Percentiles rank a stretch among this genome's conserved stretches.
Evolutionary conservation across 2,888 invertebrate species (phyloP).

Genomic region (Coronaproctus castanopsis): DNA sequence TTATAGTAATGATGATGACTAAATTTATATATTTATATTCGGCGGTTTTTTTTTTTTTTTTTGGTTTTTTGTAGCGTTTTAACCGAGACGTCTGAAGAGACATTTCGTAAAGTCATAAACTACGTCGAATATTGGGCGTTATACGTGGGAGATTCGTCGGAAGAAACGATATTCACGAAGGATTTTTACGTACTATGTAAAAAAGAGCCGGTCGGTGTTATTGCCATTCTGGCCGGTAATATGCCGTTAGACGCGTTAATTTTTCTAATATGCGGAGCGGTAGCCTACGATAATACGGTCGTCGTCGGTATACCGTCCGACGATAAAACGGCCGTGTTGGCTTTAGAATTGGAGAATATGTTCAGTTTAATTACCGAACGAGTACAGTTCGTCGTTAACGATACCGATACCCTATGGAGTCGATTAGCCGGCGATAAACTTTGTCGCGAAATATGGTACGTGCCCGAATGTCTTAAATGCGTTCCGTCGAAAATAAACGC

Average conservation of each 20-base stretch:
- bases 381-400: background rate
- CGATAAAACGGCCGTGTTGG: background rate
- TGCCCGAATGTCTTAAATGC: background rate
- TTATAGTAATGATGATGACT: no score
- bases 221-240: constrained; percentile 2
- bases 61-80: background rate
- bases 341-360: constrained; percentile 2
- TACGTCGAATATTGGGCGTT: constrained; percentile 1
- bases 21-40: no score
- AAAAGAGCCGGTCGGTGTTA: constrained; percentile 5
- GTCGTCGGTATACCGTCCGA: constrained; percentile 4
- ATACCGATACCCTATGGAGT: background rate
- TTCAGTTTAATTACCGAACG: background rate
- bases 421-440: background rate
- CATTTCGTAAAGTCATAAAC: background rate
- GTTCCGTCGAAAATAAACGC: background rate
- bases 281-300: constrained; percentile 4
- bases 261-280: constrained; percentile 2
- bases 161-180: background rate
- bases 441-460: constrained; percentile 2
- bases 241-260: background rate
- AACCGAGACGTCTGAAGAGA: background rate
- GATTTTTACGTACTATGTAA: constrained; percentile 1
- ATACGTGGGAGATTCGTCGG: background rate
- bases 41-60: no score